Percentiles rank a stretch among this genome's conserved stretches.
Evolutionary conservation across 2,797 vertebrate species (phyloP).

Genomic region (Tragelaphus oryx): DNA sequence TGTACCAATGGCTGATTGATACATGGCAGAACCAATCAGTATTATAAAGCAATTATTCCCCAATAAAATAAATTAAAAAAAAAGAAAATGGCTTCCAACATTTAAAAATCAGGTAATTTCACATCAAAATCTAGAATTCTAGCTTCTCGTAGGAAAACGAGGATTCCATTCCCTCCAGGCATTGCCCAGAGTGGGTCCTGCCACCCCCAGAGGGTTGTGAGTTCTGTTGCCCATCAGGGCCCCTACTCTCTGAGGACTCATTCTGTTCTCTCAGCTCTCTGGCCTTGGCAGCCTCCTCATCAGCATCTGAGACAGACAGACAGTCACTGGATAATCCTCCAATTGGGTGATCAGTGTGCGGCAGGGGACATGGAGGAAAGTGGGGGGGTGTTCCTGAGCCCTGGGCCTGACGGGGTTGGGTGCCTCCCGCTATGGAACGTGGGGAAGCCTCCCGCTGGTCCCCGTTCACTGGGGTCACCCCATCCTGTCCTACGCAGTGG

Average conservation of each 20-base stretch:
- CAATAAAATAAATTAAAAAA: neutral
- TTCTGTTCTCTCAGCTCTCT: neutral
- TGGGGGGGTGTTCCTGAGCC: neutral
- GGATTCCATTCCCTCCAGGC: neutral
- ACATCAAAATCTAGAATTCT: neutral
- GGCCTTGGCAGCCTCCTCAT: neutral
- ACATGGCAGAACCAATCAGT: neutral
- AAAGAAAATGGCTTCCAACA: neutral
- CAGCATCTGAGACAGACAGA: neutral
- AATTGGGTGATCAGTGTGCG: too few relatives aligned
- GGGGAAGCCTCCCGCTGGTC: neutral
- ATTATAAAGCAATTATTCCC: neutral
- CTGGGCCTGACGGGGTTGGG: neutral
- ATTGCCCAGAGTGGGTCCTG: neutral
- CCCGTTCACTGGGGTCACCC: neutral
- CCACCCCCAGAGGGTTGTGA: neutral
- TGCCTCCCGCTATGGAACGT: neutral
- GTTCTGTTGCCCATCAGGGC: neutral
- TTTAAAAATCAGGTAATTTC: neutral
- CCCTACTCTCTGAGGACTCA: neutral
- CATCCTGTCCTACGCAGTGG: neutral
- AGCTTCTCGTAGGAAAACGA: neutral
- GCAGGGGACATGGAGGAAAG: neutral
- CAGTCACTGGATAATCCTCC: neutral
- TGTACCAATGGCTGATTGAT: neutral